Percentiles rank a stretch among this genome's conserved stretches.
phyloP scores from a whole-genome alignment of 2,113 vertebrate species.

The Tupaia chinensis region DNA sequence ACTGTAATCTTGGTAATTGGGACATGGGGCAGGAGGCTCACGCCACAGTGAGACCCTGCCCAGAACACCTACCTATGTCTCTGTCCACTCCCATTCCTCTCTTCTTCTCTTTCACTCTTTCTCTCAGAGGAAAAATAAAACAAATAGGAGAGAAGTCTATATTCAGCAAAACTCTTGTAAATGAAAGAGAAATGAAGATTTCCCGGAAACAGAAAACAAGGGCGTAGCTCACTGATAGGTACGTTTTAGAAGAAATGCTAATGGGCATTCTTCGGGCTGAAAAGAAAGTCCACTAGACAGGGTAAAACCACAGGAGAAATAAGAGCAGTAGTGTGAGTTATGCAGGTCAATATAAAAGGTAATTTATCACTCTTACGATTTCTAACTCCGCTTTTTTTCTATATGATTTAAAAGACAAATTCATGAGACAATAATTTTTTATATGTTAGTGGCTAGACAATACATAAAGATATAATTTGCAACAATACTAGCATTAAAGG shows the following conservation, averaged over 20 bases:
- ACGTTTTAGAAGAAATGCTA: background rate
- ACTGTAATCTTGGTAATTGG: too few species aligned
- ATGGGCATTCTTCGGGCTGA: background rate
- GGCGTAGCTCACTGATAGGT: background rate
- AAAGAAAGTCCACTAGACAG: background rate
- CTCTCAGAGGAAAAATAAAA: background rate
- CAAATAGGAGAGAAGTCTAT: background rate
- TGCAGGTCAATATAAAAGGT: background rate
- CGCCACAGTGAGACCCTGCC: too few species aligned
- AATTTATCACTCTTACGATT: background rate
- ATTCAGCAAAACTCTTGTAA: background rate
- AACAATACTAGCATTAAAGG: background rate
- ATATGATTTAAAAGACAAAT: background rate
- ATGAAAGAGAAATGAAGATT: background rate
- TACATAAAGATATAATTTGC: background rate
- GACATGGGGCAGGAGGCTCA: too few species aligned
- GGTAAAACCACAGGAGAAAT: background rate
- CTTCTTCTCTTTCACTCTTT: too few species aligned
- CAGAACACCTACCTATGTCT: too few species aligned
- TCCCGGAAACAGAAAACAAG: background rate
- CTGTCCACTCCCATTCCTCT: too few species aligned
- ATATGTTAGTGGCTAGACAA: background rate
- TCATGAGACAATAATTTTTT: background rate
- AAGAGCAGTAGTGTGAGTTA: background rate
- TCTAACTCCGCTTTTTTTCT: background rate